Evolutionary conservation across 2,888 invertebrate genomes (phyloP).

Genomic region (Clostera curtula): DNA sequence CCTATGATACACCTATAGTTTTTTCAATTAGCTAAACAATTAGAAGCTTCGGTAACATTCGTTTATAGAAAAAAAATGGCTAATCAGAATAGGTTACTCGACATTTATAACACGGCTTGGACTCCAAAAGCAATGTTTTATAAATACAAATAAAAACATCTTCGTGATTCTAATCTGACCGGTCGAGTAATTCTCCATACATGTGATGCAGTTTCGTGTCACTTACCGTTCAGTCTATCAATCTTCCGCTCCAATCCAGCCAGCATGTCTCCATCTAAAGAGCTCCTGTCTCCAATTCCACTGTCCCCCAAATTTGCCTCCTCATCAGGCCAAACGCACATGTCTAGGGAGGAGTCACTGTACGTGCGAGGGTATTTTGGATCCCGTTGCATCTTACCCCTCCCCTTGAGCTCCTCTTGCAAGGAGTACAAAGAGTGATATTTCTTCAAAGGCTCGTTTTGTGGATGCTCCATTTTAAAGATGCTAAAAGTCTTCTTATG

Average conservation of each 20-base stretch:
- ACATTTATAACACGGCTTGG: too few species aligned
- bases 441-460: neutral
- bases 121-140: too few species aligned
- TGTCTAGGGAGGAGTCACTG: slow-evolving; percentile 32
- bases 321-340: slow-evolving; percentile 23
- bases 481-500: neutral
- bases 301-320: slow-evolving; percentile 23
- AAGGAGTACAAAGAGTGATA: slow-evolving; percentile 1
- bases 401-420: slow-evolving; percentile 6
- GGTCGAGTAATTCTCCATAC: too few species aligned
- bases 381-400: slow-evolving; percentile 6
- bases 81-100: too few species aligned
- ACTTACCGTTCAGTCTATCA: slow-evolving; percentile 43
- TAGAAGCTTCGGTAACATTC: too few species aligned
- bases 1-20: too few species aligned
- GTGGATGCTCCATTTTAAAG: neutral
- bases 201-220: too few species aligned
- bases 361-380: slow-evolving; percentile 11
- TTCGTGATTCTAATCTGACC: too few species aligned
- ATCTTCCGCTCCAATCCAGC: slow-evolving; percentile 43
- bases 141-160: too few species aligned
- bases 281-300: slow-evolving; percentile 24
- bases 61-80: too few species aligned
- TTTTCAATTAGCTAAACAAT: too few species aligned
- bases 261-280: slow-evolving; percentile 24